Conservation (phyloP, 2,888 invertebrate species). For the Leptinotarsa tumamoca region DNA sequence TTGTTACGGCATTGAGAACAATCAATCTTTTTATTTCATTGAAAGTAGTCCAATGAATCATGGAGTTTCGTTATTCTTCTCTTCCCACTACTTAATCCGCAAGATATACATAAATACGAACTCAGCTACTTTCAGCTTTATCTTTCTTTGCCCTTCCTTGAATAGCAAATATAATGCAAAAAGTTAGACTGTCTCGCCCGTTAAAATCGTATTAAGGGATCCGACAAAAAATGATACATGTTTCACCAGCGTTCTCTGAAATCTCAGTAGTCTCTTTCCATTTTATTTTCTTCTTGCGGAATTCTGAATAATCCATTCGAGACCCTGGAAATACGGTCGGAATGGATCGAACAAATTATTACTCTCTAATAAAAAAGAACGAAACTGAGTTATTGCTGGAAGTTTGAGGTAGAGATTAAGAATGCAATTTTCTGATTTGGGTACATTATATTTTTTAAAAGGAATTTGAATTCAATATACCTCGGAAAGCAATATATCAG, state of each 20-base stretch:
- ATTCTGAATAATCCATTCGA: neutral
- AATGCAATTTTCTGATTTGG: neutral
- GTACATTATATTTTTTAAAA: too few relatives aligned
- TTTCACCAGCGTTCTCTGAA: neutral
- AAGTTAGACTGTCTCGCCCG: neutral
- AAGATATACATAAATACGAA: neutral
- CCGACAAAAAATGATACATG: neutral
- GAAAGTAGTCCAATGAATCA: neutral
- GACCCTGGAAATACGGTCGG: neutral
- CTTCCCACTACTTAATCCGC: neutral
- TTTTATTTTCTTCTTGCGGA: neutral
- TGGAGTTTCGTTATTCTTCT: neutral
- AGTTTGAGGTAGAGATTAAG: neutral
- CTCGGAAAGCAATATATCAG: too few relatives aligned
- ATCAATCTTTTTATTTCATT: too few relatives aligned
- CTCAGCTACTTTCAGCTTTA: neutral
- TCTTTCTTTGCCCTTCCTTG: neutral
- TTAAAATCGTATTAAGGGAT: constrained; percentile 10
- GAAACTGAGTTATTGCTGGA: neutral
- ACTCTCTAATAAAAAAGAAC: constrained; percentile 16
- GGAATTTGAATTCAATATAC: too few relatives aligned
- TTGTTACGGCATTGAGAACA: too few relatives aligned
- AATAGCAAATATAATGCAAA: neutral
- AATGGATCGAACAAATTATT: neutral
- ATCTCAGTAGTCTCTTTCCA: neutral